Conservation (phyloP, 2,888 invertebrate genomes). For the Athetis lepigone region DNA sequence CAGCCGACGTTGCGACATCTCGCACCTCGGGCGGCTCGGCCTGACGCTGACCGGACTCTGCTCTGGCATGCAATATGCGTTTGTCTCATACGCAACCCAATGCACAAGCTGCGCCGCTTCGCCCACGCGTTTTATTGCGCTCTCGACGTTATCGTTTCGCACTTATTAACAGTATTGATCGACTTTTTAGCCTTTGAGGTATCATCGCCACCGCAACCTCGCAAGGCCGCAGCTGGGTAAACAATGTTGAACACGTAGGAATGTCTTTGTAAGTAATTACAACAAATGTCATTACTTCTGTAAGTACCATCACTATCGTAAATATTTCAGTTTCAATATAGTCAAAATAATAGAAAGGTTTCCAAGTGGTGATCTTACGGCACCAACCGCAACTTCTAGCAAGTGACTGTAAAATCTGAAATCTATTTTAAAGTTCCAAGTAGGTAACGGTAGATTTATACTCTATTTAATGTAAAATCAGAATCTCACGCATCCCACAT, state of each 20-base stretch:
- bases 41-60: conserved; percentile 73
- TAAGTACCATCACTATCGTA: conserved; percentile 35
- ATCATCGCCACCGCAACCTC: conserved; percentile 78
- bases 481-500: conserved; percentile 74
- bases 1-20: conserved; percentile 81
- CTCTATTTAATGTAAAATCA: conserved; percentile 62
- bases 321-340: conserved; percentile 66
- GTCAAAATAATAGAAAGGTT: conserved; percentile 44
- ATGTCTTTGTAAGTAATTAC: conserved; percentile 76
- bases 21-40: conserved; percentile 43
- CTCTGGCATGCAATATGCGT: conserved; percentile 77
- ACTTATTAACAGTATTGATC: conserved; percentile 68
- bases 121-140: conserved; percentile 55
- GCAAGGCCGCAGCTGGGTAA: conserved; percentile 87
- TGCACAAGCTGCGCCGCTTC: conserved; percentile 46
- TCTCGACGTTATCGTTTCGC: conserved; percentile 60
- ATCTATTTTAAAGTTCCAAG: conserved; percentile 34
- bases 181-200: conserved; percentile 71
- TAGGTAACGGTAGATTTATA: conserved; percentile 65
- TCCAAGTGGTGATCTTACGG: conserved; percentile 8
- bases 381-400: conserved; percentile 2
- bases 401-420: conserved; percentile 27
- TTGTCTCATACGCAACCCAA: conserved; percentile 61
- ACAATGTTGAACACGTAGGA: conserved; percentile 64
- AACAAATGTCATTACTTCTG: conserved; percentile 82